These are phyloP conservation scores for Argyra leucocephala DNA, from an alignment of 2,888 invertebrate species.

Conservation along the genomic window DNA sequence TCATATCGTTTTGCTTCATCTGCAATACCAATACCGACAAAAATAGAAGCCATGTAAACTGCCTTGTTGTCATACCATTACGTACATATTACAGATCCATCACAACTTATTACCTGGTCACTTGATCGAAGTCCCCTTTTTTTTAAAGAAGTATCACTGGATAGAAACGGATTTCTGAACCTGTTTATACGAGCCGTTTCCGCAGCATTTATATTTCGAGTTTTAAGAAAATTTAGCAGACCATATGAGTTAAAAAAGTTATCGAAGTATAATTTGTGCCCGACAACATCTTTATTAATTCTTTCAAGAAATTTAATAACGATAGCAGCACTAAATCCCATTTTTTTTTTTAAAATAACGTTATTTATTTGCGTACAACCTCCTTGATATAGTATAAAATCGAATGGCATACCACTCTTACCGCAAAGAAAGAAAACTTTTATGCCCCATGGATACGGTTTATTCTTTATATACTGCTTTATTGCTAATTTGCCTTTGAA, in stretches of 20 bases:
- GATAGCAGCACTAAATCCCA: conserved; percentile 7
- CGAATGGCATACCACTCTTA: too few relatives aligned
- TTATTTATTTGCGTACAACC: too few relatives aligned
- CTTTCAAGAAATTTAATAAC: conserved; percentile 9
- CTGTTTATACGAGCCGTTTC: conserved; percentile 5
- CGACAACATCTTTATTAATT: conserved; percentile 8
- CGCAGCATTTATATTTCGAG: not conserved
- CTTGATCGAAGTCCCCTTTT: conserved; percentile 16
- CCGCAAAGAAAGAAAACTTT: conserved; percentile 15
- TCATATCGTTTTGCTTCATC: conserved; percentile 18
- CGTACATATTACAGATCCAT: conserved; percentile 13
- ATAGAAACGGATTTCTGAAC: conserved; percentile 4
- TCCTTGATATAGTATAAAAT: conserved; percentile 11
- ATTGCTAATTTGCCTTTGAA: not conserved
- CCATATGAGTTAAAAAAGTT: conserved; percentile 13
- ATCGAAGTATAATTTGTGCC: conserved; percentile 10
- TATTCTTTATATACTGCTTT: conserved; percentile 9
- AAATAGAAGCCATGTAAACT: too few relatives aligned
- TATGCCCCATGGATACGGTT: conserved; percentile 13
- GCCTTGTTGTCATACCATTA: conserved; percentile 18
- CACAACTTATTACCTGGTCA: conserved; percentile 11
- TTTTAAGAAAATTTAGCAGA: not conserved
- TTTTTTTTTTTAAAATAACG: conserved; percentile 13
- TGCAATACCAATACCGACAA: conserved; percentile 14
- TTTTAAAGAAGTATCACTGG: conserved; percentile 11